phyloP scores from a whole-genome alignment of 2,888 invertebrate genomes.

The Noctua comes region DNA sequence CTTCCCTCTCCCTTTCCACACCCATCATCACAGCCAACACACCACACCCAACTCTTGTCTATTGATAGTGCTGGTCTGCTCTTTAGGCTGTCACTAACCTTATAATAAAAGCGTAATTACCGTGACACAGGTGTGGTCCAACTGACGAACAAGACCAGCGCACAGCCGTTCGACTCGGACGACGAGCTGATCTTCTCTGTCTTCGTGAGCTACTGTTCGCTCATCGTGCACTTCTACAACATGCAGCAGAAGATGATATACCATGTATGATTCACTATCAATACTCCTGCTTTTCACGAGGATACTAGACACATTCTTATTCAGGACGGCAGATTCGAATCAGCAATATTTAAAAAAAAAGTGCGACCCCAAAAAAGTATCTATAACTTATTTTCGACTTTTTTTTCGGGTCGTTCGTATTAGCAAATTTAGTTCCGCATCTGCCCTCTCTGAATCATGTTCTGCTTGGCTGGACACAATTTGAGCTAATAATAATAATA shows the following conservation, averaged over 20 bases:
- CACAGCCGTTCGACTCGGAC: constrained; percentile 84
- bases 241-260: constrained; percentile 87
- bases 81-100: not conserved
- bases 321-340: not conserved
- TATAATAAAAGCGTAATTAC: not conserved
- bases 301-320: not conserved
- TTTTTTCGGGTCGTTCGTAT: not conserved
- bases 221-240: constrained; percentile 90
- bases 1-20: not conserved
- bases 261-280: constrained; percentile 75
- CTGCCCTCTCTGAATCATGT: not conserved
- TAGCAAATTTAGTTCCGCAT: not conserved
- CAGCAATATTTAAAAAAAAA: not conserved
- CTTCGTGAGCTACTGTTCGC: constrained; percentile 90
- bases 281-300: not conserved
- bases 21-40: too few relatives aligned
- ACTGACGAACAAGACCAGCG: constrained; percentile 89
- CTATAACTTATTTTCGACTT: not conserved
- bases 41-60: not conserved
- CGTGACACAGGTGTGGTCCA: constrained; percentile 89
- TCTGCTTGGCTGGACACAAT: not conserved
- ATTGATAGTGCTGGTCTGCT: not conserved
- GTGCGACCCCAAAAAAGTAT: not conserved
- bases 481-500: too few relatives aligned
- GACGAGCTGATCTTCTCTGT: constrained; percentile 90